Conservation (phyloP, 2,113 vertebrate genomes). For the Lepus timidus region DNA sequence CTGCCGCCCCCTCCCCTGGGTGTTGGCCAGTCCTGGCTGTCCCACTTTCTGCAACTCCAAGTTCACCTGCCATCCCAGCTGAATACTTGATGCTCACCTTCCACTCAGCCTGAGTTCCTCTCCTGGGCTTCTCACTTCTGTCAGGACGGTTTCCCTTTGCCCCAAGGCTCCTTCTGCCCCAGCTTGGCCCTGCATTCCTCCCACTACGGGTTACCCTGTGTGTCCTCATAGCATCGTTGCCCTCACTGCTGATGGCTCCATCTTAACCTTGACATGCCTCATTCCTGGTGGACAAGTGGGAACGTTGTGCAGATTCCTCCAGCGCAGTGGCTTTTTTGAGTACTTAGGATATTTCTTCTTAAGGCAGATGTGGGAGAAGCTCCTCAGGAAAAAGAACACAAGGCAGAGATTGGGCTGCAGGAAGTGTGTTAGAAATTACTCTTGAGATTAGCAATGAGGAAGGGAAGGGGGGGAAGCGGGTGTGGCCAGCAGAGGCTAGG, state of each 20-base stretch:
- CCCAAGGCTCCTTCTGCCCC: neutral
- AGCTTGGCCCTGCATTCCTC: neutral
- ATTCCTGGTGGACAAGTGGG: neutral
- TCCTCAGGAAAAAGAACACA: neutral
- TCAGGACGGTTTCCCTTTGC: neutral
- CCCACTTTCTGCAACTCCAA: neutral
- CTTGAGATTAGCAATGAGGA: neutral
- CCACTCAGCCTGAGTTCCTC: neutral
- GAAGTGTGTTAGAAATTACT: neutral
- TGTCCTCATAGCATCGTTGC: neutral
- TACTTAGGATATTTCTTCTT: neutral
- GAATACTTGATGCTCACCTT: neutral
- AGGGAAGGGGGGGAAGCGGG: neutral
- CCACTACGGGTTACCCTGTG: neutral
- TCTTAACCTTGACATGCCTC: neutral
- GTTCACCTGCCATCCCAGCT: fast-evolving
- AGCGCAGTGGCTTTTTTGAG: neutral
- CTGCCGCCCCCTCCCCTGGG: neutral
- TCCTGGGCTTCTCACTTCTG: neutral
- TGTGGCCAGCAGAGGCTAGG: neutral
- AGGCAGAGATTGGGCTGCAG: neutral
- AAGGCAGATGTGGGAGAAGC: neutral
- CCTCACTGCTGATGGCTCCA: neutral
- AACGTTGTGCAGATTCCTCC: neutral
- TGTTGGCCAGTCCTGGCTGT: neutral